These are phyloP conservation scores for Machimus atricapillus DNA, from an alignment of 2,888 invertebrate genomes.

Conservation along the genomic window DNA sequence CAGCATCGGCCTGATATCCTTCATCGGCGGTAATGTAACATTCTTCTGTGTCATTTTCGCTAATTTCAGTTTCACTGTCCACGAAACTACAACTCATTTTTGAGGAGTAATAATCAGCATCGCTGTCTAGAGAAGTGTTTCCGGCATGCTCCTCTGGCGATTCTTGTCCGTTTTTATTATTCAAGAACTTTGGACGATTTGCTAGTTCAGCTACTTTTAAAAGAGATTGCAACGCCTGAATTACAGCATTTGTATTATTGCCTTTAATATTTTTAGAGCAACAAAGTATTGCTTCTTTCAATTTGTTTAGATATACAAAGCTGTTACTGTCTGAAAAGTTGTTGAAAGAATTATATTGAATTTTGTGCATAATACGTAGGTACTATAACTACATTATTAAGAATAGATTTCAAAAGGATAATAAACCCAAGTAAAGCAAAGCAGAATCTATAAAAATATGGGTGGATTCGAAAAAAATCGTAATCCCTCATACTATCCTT, in stretches of 20 bases:
- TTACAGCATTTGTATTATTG: conserved; percentile 55
- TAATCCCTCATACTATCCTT: no score
- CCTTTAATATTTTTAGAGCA: conserved; percentile 54
- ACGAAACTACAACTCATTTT: conserved; percentile 56
- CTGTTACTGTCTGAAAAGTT: neutral
- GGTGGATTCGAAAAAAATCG: no score
- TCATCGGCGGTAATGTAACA: conserved; percentile 60
- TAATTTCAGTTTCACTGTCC: conserved; percentile 59
- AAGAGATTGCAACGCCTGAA: conserved; percentile 59
- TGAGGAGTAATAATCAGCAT: conserved; percentile 58
- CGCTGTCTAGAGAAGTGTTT: conserved; percentile 43
- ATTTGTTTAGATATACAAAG: conserved; percentile 48
- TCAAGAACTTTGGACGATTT: neutral
- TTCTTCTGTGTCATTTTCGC: conserved; percentile 59
- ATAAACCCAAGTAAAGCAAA: no score
- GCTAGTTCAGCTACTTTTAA: conserved; percentile 60
- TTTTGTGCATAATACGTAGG: neutral
- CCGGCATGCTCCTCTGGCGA: neutral
- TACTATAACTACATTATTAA: neutral
- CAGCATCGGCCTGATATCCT: conserved; percentile 62
- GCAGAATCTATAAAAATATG: no score
- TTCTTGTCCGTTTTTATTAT: neutral
- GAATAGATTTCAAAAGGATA: no score
- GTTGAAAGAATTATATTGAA: neutral
- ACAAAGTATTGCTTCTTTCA: conserved; percentile 56